Evolutionary conservation across 2,113 vertebrate genomes (phyloP).

Genomic region (Hepsetus odoe): DNA sequence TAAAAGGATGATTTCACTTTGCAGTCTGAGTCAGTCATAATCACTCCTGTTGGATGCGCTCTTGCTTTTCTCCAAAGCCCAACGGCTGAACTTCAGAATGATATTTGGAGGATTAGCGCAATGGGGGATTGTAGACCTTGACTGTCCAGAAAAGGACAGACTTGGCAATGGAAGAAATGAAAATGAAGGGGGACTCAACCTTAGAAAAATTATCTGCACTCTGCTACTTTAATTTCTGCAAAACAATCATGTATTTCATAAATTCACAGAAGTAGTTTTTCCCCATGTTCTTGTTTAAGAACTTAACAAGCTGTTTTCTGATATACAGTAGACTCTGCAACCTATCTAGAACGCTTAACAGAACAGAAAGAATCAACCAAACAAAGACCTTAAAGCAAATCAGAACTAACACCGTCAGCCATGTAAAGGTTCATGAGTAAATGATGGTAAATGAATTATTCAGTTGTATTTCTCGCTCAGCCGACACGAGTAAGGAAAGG

Average conservation of each 20-base stretch:
- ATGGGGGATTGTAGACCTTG: conserved; percentile 20
- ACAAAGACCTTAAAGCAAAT: not conserved
- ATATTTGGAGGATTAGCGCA: conserved; percentile 27
- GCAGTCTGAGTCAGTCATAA: not conserved
- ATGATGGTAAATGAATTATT: too few relatives aligned
- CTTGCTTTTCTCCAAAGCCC: not conserved
- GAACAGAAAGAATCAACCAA: not conserved
- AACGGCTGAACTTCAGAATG: conserved; percentile 8
- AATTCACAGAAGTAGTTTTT: not conserved
- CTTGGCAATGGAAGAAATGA: conserved; percentile 21
- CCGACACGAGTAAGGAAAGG: too few relatives aligned
- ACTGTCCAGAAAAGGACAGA: conserved; percentile 11
- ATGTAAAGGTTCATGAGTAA: too few relatives aligned
- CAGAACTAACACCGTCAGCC: too few relatives aligned
- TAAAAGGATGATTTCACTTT: conserved; percentile 1
- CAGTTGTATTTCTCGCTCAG: too few relatives aligned
- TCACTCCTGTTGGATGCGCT: not conserved
- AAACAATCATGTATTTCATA: conserved; percentile 1
- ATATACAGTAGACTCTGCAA: not conserved
- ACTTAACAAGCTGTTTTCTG: not conserved
- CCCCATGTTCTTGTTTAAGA: too few relatives aligned
- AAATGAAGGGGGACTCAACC: conserved; percentile 13
- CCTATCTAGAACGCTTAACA: not conserved
- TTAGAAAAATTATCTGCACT: conserved; percentile 22
- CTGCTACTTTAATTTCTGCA: not conserved